Conservation (phyloP, 2,888 invertebrate species). For the Erebia epiphron region DNA sequence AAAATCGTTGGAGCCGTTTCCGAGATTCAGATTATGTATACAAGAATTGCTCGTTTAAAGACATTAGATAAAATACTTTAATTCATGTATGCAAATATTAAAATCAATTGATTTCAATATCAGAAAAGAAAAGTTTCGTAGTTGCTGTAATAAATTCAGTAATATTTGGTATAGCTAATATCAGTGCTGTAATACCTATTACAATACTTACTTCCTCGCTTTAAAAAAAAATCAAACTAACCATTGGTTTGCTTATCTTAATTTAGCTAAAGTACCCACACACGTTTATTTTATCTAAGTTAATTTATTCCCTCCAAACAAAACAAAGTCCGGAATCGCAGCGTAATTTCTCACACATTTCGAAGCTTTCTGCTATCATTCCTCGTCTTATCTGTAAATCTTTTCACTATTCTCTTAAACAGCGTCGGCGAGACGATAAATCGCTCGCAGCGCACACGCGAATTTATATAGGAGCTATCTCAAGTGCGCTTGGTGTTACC, state of each 20-base stretch:
- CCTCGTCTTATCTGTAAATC: conserved; percentile 35
- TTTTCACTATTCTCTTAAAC: conserved; percentile 38
- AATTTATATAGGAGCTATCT: conserved; percentile 28
- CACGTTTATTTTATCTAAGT: conserved; percentile 1
- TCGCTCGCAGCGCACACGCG: conserved; percentile 35
- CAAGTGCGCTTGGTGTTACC: neutral
- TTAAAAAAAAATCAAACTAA: no score
- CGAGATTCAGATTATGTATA: no score
- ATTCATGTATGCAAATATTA: no score
- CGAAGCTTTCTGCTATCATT: conserved; percentile 33
- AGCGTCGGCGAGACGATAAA: conserved; percentile 38
- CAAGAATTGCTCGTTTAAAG: no score
- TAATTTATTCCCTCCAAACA: conserved; percentile 12
- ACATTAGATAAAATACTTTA: no score
- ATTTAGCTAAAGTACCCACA: conserved; percentile 1
- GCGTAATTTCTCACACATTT: conserved; percentile 20
- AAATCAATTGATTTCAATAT: no score
- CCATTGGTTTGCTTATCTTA: neutral
- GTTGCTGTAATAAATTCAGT: no score
- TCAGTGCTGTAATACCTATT: no score
- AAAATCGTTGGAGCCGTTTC: no score
- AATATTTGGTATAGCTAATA: no score
- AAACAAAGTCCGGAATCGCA: conserved; percentile 9
- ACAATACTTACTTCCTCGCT: no score
- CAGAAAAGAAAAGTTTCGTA: no score